A percentile compares a stretch with the other conserved stretches of the same genome.
These are phyloP conservation scores for Turnix velox DNA, from an alignment of 2,113 vertebrate species.

Conservation along the genomic window DNA sequence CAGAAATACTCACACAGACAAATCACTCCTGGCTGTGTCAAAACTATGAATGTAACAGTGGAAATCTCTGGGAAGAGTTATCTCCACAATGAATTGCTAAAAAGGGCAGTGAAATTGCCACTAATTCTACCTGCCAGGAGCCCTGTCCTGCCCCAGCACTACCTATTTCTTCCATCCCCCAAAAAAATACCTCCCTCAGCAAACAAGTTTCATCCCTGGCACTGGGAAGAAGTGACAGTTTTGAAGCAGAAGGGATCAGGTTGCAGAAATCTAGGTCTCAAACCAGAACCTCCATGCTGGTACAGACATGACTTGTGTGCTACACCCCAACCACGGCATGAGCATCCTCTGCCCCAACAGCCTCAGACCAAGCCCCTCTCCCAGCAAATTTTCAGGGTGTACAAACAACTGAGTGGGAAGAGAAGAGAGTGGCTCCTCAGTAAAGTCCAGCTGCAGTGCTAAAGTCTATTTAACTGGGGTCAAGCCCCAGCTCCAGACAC, in stretches of 20 bases:
- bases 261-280: background rate
- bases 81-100: background rate
- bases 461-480: rapidly evolving
- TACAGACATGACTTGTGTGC: background rate
- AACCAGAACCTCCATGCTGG: background rate
- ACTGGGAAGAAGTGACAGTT: background rate
- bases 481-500: background rate
- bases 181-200: background rate
- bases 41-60: rapidly evolving
- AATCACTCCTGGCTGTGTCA: background rate
- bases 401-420: rapidly evolving
- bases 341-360: background rate
- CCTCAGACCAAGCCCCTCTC: background rate
- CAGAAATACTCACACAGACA: rapidly evolving
- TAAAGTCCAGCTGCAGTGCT: background rate
- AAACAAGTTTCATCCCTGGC: background rate
- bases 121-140: background rate
- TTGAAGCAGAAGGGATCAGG: background rate
- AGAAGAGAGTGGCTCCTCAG: background rate
- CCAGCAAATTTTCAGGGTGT: rapidly evolving
- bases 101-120: background rate
- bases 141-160: background rate
- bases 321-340: rapidly evolving
- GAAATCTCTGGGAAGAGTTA: background rate
- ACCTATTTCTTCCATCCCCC: background rate